These are phyloP conservation scores for Zoanthus solanderi DNA, from an alignment of 92 coral and sea anemone genomes.

Conservation along the genomic window DNA sequence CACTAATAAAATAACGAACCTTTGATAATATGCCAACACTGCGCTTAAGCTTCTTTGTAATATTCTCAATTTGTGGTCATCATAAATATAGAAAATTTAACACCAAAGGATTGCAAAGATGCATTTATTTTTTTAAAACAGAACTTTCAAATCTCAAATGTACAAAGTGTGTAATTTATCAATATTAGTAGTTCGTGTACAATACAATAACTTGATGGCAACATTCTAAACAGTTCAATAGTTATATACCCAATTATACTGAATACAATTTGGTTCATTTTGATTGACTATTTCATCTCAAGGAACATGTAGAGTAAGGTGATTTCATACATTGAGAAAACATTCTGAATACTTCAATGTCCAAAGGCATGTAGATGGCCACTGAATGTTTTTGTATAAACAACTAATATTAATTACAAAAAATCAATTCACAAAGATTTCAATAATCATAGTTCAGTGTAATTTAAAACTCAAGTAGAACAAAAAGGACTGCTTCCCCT, in stretches of 20 bases:
- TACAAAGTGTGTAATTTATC: slow-evolving; percentile 16
- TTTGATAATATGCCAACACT: too few species aligned
- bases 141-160: slow-evolving; percentile 10
- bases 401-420: slow-evolving; percentile 18
- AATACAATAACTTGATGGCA: slow-evolving; percentile 17
- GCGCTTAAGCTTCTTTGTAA: too few species aligned
- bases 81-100: not conserved
- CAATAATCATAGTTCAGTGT: slow-evolving; percentile 21
- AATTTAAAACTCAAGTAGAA: slow-evolving; percentile 15
- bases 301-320: slow-evolving; percentile 32
- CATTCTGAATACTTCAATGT: slow-evolving; percentile 21
- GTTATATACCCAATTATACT: slow-evolving; percentile 27
- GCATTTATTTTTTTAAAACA: slow-evolving; percentile 15
- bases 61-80: too few species aligned
- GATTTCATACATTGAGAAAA: slow-evolving; percentile 15
- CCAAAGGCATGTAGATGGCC: slow-evolving; percentile 12
- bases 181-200: slow-evolving; percentile 20
- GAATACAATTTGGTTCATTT: slow-evolving; percentile 27
- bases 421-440: slow-evolving; percentile 16
- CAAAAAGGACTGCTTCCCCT: slow-evolving; percentile 26
- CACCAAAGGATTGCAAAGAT: slow-evolving; percentile 42
- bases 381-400: slow-evolving; percentile 20
- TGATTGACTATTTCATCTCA: slow-evolving; percentile 29
- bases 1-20: too few species aligned
- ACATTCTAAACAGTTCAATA: slow-evolving; percentile 33